Evolutionary conservation across 2,113 vertebrate species (phyloP), one percentile per base, ranked within the genome.

Genomic region (Cheilinus undulatus): DNA sequence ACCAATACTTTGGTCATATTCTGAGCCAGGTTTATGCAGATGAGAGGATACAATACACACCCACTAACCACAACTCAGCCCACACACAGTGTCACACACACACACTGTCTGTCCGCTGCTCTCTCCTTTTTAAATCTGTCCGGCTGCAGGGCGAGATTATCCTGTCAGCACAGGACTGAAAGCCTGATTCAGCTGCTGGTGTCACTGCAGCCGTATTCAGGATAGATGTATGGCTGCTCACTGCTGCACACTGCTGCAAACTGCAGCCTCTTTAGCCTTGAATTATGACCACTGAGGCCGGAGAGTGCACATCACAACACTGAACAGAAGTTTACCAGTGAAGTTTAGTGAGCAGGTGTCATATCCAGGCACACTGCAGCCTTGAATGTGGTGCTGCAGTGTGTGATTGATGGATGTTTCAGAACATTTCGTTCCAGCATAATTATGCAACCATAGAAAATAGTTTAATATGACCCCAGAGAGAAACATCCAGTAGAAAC

Each of bases 151-250:
- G 52, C 4, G 28, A 73, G 65, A 86, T 86, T 76, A 83, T 79
- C 72, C 79, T 69, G 82, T 86, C 88, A 80, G 84, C 78, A 78
- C 69, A 30, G 64, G 67, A 52, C 63, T 74, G 70, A 78, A 80
- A 68, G 75, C 78, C 80, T 87, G 83, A 85, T 69, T 88, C 86
- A 90, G 88, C 82, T 77, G 28, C 51, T 70, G 73, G 72, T 77
- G 82, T 76, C 72, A 60, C 79, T 78, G 84, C 62, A 59, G 65
- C 60, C 38, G 50, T 28, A 49, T 81, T 51, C 72, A 67, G 75
- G 62, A 72, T 68, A 62, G 65, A 88, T 81, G 76, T 54, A 57
- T 48, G 76, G 53, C 53, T 54, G 49, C 11, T 51, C 11, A 5
- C 27, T 34, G 71, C 80, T 36, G 48, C 38, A 27, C 34, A 19